Conservation (phyloP, 2,113 vertebrate species). For the Osmerus mordax region DNA sequence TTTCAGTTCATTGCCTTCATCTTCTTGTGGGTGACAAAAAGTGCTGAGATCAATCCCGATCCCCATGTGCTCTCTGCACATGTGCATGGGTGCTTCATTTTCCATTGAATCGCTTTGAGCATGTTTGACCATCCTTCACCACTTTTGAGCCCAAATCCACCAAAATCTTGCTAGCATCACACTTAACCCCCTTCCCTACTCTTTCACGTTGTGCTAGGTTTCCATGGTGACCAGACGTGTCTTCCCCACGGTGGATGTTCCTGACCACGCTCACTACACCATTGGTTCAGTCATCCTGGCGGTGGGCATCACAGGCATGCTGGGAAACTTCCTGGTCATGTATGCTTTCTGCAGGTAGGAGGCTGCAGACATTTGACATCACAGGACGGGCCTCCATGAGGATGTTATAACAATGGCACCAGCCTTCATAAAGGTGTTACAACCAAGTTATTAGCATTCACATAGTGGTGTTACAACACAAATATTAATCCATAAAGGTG, state of each 20-base stretch:
- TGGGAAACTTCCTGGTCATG: slow-evolving; percentile 81
- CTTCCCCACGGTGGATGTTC: slow-evolving; percentile 76
- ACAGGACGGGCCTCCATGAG: not conserved
- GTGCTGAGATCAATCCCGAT: too few relatives aligned
- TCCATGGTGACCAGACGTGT: slow-evolving; percentile 25
- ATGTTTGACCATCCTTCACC: too few relatives aligned
- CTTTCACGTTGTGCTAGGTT: slow-evolving; percentile 22
- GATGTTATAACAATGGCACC: not conserved
- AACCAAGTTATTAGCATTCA: too few relatives aligned
- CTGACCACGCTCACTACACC: slow-evolving; percentile 75
- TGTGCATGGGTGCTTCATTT: too few relatives aligned
- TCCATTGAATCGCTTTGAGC: too few relatives aligned
- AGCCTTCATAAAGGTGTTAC: not conserved
- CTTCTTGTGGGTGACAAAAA: too few relatives aligned
- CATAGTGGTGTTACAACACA: not conserved
- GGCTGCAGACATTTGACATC: too few relatives aligned
- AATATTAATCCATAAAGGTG: not conserved
- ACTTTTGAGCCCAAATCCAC: too few relatives aligned
- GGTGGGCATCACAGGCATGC: slow-evolving; percentile 76
- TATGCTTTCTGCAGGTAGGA: slow-evolving; percentile 82
- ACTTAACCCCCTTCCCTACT: not conserved
- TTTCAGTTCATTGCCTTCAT: too few relatives aligned
- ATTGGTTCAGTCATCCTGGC: slow-evolving; percentile 75
- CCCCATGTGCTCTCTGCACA: too few relatives aligned
- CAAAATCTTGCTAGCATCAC: too few relatives aligned